Evolutionary conservation across 92 coral and sea anemone genomes (phyloP).

Genomic region (Porites lobata): DNA sequence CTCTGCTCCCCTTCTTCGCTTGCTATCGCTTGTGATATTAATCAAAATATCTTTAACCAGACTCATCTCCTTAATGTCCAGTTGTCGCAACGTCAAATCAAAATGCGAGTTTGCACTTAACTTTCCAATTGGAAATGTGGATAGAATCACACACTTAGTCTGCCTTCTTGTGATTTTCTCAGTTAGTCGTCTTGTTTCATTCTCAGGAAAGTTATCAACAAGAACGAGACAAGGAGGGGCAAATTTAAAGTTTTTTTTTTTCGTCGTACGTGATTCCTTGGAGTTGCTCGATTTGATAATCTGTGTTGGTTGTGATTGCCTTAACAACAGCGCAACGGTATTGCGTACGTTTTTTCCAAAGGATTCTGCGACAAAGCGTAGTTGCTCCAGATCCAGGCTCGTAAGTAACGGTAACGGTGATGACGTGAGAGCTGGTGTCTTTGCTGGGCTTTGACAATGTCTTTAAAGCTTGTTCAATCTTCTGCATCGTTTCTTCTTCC

Average conservation of each 20-base stretch:
- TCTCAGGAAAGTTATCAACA: constrained; percentile 69
- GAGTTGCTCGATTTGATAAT: constrained; percentile 64
- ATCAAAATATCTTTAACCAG: constrained; percentile 57
- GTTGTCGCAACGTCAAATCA: constrained; percentile 54
- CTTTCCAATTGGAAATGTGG: constrained; percentile 62
- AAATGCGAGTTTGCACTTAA: not conserved
- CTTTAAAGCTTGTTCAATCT: constrained; percentile 34
- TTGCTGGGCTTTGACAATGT: constrained; percentile 27
- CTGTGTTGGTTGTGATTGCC: constrained; percentile 53
- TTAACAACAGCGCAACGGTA: constrained; percentile 79
- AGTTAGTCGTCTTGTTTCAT: constrained; percentile 21
- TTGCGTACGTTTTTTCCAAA: constrained; percentile 57
- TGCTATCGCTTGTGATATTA: constrained; percentile 54
- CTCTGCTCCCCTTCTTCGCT: constrained; percentile 51
- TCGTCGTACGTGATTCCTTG: constrained; percentile 51
- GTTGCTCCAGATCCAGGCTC: constrained; percentile 83
- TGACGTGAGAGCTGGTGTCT: constrained; percentile 47
- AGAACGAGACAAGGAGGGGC: constrained; percentile 59
- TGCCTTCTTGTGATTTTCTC: constrained; percentile 55
- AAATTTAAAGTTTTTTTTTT: constrained; percentile 22
- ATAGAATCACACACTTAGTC: constrained; percentile 66
- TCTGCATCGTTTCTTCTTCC: constrained; percentile 20
- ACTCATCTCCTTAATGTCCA: constrained; percentile 49
- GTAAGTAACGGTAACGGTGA: constrained; percentile 60
- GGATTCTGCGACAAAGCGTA: constrained; percentile 72